Evolutionary conservation across 2,113 vertebrate genomes (phyloP).

Genomic region (Oryctolagus cuniculus): DNA sequence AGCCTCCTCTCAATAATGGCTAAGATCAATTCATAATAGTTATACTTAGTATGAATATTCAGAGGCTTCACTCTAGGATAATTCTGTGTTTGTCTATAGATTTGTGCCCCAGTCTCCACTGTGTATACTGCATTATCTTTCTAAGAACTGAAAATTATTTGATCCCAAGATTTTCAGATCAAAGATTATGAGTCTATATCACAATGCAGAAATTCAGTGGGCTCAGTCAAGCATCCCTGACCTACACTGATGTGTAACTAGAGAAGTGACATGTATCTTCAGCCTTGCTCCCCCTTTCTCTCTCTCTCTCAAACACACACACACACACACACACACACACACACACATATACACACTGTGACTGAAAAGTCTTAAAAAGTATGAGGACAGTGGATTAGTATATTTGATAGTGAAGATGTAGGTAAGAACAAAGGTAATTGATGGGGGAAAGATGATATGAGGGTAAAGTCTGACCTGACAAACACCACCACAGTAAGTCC

Average conservation of each 20-base stretch:
- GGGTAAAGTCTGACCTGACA: background rate
- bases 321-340: background rate
- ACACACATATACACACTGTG: background rate
- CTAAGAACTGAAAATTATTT: background rate
- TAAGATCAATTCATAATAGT: background rate
- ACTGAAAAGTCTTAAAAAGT: background rate
- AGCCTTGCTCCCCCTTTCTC: background rate
- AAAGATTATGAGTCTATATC: background rate
- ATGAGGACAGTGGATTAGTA: background rate
- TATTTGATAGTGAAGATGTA: background rate
- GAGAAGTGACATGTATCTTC: background rate
- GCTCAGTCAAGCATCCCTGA: background rate
- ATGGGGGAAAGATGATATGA: background rate
- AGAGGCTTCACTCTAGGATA: background rate
- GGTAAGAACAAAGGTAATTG: background rate
- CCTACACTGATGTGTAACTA: background rate
- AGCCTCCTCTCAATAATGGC: background rate
- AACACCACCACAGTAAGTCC: background rate
- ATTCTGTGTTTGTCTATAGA: background rate
- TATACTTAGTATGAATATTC: background rate
- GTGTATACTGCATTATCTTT: background rate
- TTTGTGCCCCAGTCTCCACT: background rate
- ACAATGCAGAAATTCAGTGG: background rate
- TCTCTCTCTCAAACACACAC: background rate
- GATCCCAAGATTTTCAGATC: background rate